A percentile compares a stretch with the other conserved stretches of the same genome.
Evolutionary conservation across 2,113 vertebrate genomes (phyloP).

Genomic region (western clawed frog (Xenopus tropicalis)): UCB_Xtro_10.0 CM004449.2:26287501-26288000

Average conservation of each 20-base stretch:
- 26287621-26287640: constrained; percentile 36
- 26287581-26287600: constrained; percentile 36
- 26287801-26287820: too few relatives aligned
- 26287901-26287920: too few relatives aligned
- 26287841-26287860: too few relatives aligned
- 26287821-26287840: too few relatives aligned
- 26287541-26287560: not conserved
- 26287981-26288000: too few relatives aligned
- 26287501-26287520: not conserved
- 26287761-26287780: not conserved
- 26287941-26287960: too few relatives aligned
- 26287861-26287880: too few relatives aligned
- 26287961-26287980: too few relatives aligned
- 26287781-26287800: too few relatives aligned
- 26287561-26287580: constrained; percentile 22
- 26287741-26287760: not conserved
- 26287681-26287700: not conserved
- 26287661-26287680: constrained; percentile 22
- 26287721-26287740: constrained; percentile 11
- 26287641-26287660: constrained; percentile 21
- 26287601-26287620: constrained; percentile 32
- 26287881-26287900: too few relatives aligned
- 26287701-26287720: not conserved
- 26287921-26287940: too few relatives aligned
- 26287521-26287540: constrained; percentile 26